These are phyloP conservation scores for Cryptocephalus primarius DNA, from an alignment of 2,888 invertebrate species.

Conservation along the genomic window DNA sequence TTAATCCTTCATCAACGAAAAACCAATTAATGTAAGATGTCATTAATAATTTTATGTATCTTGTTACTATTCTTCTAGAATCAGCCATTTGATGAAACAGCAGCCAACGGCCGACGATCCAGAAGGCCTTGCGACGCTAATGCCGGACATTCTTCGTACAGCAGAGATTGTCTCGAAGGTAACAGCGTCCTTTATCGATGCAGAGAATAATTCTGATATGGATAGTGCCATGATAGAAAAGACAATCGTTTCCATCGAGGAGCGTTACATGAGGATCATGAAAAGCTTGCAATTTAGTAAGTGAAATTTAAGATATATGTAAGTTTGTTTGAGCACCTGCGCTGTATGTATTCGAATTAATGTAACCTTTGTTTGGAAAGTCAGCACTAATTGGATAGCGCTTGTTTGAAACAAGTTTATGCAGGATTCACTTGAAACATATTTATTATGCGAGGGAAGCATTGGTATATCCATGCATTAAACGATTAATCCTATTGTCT, in stretches of 20 bases:
- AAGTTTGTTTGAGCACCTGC: no score
- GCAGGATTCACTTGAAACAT: no score
- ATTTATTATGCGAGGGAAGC: no score
- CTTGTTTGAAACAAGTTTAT: no score
- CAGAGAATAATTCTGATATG: conserved; percentile 29
- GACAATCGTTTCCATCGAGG: conserved; percentile 51
- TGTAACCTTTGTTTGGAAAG: background rate
- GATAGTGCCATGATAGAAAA: conserved; percentile 36
- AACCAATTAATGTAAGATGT: no score
- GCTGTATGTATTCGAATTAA: no score
- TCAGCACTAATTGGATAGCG: background rate
- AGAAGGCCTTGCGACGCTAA: conserved; percentile 77
- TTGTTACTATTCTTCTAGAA: no score
- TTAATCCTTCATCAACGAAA: no score
- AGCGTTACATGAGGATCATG: conserved; percentile 79
- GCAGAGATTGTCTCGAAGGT: conserved; percentile 42
- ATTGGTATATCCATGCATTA: no score
- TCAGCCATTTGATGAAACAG: no score
- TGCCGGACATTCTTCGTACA: conserved; percentile 83
- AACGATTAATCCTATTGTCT: no score
- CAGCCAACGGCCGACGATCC: conserved; percentile 24
- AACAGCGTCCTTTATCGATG: conserved; percentile 33
- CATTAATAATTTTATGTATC: no score
- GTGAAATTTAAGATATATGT: conserved; percentile 15
- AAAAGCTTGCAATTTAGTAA: conserved; percentile 79